A percentile compares a stretch with the other conserved stretches of the same genome.
phyloP scores from a whole-genome alignment of 2,113 vertebrate species.

The Morphnarchus princeps region DNA sequence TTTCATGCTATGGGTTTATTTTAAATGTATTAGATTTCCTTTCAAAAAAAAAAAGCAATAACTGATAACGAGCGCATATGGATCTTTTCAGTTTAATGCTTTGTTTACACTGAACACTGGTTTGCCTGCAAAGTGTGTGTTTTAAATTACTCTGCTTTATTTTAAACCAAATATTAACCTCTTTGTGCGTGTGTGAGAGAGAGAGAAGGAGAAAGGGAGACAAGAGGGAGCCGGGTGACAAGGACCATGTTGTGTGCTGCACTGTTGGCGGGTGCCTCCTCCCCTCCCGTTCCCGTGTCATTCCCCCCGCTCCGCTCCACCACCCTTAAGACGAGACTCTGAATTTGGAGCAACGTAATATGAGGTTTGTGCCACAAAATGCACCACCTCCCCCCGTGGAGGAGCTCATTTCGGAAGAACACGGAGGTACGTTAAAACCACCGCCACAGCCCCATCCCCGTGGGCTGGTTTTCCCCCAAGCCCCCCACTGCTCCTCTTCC shows the following conservation, averaged over 20 bases:
- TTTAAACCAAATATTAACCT: slow-evolving; percentile 48
- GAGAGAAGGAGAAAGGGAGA: not conserved
- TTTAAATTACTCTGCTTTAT: slow-evolving; percentile 59
- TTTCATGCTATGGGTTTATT: slow-evolving; percentile 55
- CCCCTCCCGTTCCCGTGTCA: not conserved
- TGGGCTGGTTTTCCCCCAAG: not conserved
- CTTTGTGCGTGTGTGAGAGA: not conserved
- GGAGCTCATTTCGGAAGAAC: not conserved
- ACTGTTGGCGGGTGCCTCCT: not conserved
- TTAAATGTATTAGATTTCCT: slow-evolving; percentile 66
- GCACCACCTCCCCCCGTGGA: not conserved
- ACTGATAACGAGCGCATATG: slow-evolving; percentile 61
- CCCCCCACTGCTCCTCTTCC: not conserved
- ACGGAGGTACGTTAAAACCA: not conserved
- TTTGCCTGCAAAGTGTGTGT: slow-evolving; percentile 47
- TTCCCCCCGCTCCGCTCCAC: not conserved
- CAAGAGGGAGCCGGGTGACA: not conserved
- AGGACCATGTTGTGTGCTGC: not conserved
- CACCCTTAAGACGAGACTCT: not conserved
- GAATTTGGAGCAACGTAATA: not conserved
- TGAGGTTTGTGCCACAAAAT: not conserved
- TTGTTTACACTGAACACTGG: slow-evolving; percentile 60
- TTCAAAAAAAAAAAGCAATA: slow-evolving; percentile 33
- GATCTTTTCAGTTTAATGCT: slow-evolving; percentile 68
- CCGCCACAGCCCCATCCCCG: accelerated